phyloP scores from a whole-genome alignment of 2,797 vertebrate species.

The Podarcis lilfordi region DNA sequence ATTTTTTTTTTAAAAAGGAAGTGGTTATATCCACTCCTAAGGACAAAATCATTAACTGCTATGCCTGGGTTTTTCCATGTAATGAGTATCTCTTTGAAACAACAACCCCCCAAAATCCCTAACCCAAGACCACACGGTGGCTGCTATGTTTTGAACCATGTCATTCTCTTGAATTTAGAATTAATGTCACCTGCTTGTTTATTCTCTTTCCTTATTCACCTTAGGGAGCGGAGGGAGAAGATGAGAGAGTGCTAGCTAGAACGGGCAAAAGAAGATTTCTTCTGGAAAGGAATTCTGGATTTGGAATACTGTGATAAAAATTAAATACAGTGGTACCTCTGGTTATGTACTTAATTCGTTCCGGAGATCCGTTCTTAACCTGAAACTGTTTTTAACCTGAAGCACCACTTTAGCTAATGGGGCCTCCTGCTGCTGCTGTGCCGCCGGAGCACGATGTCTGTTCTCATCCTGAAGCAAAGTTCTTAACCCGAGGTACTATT shows the following conservation, averaged over 20 bases:
- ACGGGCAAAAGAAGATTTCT: fast-evolving
- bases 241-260: background rate
- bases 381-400: too few relatives aligned
- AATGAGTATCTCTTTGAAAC: background rate
- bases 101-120: background rate
- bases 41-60: background rate
- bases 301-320: background rate
- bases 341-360: too few relatives aligned
- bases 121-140: background rate
- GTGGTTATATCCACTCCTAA: background rate
- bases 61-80: background rate
- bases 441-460: too few relatives aligned
- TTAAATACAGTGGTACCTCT: background rate
- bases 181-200: background rate
- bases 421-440: too few relatives aligned
- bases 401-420: too few relatives aligned
- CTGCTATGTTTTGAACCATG: background rate
- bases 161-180: background rate
- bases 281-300: conserved; percentile 28
- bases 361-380: too few relatives aligned
- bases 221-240: background rate
- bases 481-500: too few relatives aligned
- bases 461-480: too few relatives aligned
- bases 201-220: background rate
- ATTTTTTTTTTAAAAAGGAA: background rate